Base-by-base conservation (phyloP, 30 jellyfish, hydroid and myxozoan species). In the Clytia hemisphaerica region DNA sequence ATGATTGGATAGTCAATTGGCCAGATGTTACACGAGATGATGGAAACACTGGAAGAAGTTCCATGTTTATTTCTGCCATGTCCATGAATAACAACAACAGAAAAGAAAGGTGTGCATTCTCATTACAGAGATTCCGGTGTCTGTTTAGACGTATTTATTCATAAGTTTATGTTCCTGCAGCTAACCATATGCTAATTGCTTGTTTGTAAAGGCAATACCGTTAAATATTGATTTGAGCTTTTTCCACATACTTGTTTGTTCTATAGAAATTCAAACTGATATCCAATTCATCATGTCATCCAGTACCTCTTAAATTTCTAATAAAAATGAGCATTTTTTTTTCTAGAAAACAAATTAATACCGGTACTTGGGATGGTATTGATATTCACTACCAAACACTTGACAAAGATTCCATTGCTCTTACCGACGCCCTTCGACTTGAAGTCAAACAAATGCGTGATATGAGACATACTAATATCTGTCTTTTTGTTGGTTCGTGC, bases 1-100 rank as follows among this genome's bases (percentile, higher is more conserved):
- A 68, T 64, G 95, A 89, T 36, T 89, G 98, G 98, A 83, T 89
- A 7, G 95, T 89, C 45, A 81, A 71, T 53, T 89, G 98, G 98
- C 45, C 79, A 6, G 85, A 82, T 15, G 54, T 89, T 38, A 82
- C 76, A 46, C 58, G 95, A 2, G 69, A 77, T 35, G 98, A 77
- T 37, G 94, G 75, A 26, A 62, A 32, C 24, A 81, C 82, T 4
- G 93, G 89, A 16, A 65, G 82, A 59, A 89, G 84, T 60, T 68
- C 82, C 60, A 76, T 89, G 94, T 82, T 61, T 48, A 28, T 89
- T 66, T 60, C 94, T 45, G 93, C 94, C 31, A 50, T 78, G 79
- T 78, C 92, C 10, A 78, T 78, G 92, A 71, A 78, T 46, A 71
- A 78, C 24, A 69, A 35, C 27, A 22, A 33, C 4, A 37, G 70